A percentile compares a stretch with the other conserved stretches of the same genome.
Conservation (phyloP, 2,888 invertebrate species). For the Lacanobia wlatinum region DNA sequence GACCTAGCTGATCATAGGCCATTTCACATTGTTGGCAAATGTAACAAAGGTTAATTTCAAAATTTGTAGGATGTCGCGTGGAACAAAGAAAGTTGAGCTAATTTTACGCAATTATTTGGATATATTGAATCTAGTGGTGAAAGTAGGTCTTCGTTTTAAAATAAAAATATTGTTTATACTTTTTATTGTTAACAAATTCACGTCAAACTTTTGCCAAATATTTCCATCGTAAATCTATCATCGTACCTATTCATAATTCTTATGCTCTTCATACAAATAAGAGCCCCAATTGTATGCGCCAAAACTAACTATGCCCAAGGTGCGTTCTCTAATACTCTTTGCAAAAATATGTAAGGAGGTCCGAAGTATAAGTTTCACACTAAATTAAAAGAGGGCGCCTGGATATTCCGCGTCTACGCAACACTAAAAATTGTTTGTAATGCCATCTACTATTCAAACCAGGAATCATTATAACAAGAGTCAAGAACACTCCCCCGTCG, state of each 20-base stretch:
- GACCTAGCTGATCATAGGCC: constrained; percentile 85
- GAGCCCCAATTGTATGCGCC: no score
- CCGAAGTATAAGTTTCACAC: background rate
- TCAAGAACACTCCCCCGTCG: no score
- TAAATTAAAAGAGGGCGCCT: constrained; percentile 19
- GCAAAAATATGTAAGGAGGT: background rate
- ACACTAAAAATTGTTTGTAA: background rate
- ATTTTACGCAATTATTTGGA: constrained; percentile 36
- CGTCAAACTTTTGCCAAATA: no score
- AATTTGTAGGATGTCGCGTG: constrained; percentile 59
- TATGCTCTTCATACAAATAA: background rate
- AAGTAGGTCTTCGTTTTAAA: background rate
- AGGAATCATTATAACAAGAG: background rate
- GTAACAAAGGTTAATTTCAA: constrained; percentile 66
- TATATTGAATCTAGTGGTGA: background rate
- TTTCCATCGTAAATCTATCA: no score
- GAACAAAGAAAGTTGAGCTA: constrained; percentile 66
- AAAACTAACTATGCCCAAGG: background rate
- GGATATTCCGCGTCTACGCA: constrained; percentile 27
- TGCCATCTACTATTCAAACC: constrained; percentile 37
- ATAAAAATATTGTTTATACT: no score
- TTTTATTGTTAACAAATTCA: no score
- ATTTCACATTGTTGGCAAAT: constrained; percentile 73
- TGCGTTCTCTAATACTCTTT: background rate
- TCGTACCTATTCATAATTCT: background rate